Base-by-base conservation (phyloP, 2,888 invertebrate species). In the Aphrophora alni region DNA sequence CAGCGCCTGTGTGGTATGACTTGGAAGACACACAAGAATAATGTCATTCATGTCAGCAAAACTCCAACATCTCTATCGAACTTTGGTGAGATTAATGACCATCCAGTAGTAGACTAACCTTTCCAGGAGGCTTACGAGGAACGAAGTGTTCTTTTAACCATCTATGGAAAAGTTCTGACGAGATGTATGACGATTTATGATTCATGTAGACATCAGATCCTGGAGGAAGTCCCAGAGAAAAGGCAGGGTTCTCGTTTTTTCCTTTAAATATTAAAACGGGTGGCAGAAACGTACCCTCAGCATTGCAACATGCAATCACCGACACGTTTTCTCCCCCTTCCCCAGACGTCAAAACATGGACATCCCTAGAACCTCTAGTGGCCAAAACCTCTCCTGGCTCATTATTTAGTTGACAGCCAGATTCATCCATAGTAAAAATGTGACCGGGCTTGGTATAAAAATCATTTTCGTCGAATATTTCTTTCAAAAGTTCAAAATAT, bases 391-490 rank as follows among this genome's bases (percentile, higher is more conserved):
- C 17, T 25, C 71, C 74, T 21, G 74, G 38, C 26, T 74, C 38
- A 38, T 74, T 74, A 38, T 74, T 74, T 7, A 74, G 38, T 24
- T 74, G 74, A 4, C 21, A 24, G 14, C 38, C 38, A 8, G 5
- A 21, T 33, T 74, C 38, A n/a, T 74, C 74, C n/a, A 74, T 38
- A 38, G 33, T 74, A 24, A 38, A 74, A 74, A 74, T 38, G 44
- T 21, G 59, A 5, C n/a, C 2, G 7, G 59, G n/a, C 14, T 59
- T 59, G n/a, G 7, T 59, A 59, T 59, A 59, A 59, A 21, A 59
- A 14, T 59, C n/a, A 7, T 59, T 59, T 21, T 59, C 59, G 14
- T n/a, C 59, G 21, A 21, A 59, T 4, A 59, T 59, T 59, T 59
- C 21, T 7, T 5, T 59, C 21, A 59, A 59, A 12, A 12, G 5